Evolutionary conservation across 2,797 vertebrate genomes (phyloP).

Genomic region (Argya squamiceps): DNA sequence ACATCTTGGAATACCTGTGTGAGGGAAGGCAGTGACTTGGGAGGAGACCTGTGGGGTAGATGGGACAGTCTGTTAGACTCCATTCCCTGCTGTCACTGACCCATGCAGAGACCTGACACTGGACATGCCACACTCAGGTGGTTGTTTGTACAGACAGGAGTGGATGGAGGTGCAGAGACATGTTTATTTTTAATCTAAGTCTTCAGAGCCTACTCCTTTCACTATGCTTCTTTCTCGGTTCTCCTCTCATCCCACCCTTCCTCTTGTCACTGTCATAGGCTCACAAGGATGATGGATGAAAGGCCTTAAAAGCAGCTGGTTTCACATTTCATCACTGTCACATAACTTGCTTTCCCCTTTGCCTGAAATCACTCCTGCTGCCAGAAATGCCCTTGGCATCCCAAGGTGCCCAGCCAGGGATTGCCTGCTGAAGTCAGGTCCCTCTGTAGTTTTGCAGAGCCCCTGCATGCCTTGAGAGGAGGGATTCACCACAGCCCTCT

Average conservation of each 20-base stretch:
- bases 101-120: not conserved
- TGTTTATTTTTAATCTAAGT: conserved; percentile 13
- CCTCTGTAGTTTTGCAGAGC: not conserved
- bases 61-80: not conserved
- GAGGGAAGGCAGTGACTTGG: not conserved
- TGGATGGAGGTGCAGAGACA: not conserved
- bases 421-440: not conserved
- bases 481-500: not conserved
- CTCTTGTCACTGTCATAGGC: conserved; percentile 31
- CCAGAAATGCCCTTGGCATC: conserved; percentile 42
- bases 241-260: not conserved
- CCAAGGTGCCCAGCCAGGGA: not conserved
- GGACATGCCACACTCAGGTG: not conserved
- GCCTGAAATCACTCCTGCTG: not conserved
- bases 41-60: not conserved
- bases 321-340: conserved; percentile 61
- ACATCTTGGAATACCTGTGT: not conserved
- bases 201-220: not conserved
- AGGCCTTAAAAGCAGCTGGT: conserved; percentile 47
- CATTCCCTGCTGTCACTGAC: not conserved
- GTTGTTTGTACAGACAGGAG: not conserved
- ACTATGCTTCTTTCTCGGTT: not conserved
- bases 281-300: conserved; percentile 57
- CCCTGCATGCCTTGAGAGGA: not conserved
- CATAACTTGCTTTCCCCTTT: not conserved